These are phyloP conservation scores for Lymantria monacha DNA, from an alignment of 2,888 invertebrate genomes.

Conservation along the genomic window DNA sequence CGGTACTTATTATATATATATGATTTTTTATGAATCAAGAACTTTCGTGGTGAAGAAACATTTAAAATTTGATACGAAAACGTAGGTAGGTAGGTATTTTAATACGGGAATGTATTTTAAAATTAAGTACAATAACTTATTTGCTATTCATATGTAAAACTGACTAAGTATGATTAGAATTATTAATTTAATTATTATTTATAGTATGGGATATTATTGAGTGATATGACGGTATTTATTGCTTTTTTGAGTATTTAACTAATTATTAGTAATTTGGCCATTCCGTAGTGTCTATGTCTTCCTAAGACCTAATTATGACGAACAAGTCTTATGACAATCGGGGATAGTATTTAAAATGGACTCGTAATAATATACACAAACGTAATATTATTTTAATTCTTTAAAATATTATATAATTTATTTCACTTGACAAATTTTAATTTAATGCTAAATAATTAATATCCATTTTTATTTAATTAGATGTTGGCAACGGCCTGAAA, in stretches of 20 bases:
- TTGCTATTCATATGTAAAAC: slow-evolving; percentile 45
- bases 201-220: slow-evolving; percentile 45
- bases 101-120: slow-evolving; percentile 74
- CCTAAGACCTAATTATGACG: slow-evolving; percentile 21
- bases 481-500: slow-evolving; percentile 20
- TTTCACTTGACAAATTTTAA: slow-evolving; percentile 1
- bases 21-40: slow-evolving; percentile 44
- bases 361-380: slow-evolving; percentile 2
- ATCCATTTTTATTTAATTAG: not conserved
- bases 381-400: not conserved
- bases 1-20: not conserved
- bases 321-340: slow-evolving; percentile 14
- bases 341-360: slow-evolving; percentile 2
- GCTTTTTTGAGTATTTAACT: slow-evolving; percentile 34
- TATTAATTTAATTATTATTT: slow-evolving; percentile 30
- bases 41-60: slow-evolving; percentile 44
- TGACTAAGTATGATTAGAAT: not conserved
- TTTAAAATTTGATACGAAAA: slow-evolving; percentile 76
- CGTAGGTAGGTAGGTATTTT: slow-evolving; percentile 80
- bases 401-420: not conserved
- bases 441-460: not conserved
- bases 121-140: slow-evolving; percentile 48
- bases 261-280: slow-evolving; percentile 25
- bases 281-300: slow-evolving; percentile 35
- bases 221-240: slow-evolving; percentile 55